Evolutionary conservation across 2,797 vertebrate genomes (phyloP).

Genomic region (Aselliscus stoliczkanus): DNA sequence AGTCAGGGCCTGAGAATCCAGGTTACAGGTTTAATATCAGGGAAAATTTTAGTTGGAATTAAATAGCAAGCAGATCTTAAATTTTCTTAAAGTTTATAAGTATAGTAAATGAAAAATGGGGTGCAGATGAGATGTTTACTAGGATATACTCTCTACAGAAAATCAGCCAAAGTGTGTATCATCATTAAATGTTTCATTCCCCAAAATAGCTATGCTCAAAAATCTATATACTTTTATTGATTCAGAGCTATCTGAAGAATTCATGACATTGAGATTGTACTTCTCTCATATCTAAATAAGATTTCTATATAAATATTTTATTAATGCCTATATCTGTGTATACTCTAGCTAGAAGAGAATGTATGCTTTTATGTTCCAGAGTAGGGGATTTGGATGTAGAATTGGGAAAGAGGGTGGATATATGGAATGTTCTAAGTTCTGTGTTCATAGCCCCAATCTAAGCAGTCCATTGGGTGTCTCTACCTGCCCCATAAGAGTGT

Average conservation of each 20-base stretch:
- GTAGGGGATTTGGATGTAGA: not conserved
- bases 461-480: not conserved
- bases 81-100: slow-evolving; percentile 49
- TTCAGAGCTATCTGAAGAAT: slow-evolving; percentile 44
- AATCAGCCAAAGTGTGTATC: slow-evolving; percentile 17
- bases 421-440: not conserved
- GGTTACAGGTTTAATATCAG: slow-evolving; percentile 40
- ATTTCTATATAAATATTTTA: slow-evolving; percentile 18
- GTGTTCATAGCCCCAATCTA: not conserved
- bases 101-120: slow-evolving; percentile 48
- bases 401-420: not conserved
- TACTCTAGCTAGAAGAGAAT: not conserved
- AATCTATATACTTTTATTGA: slow-evolving; percentile 36
- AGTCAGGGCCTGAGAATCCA: slow-evolving; percentile 5
- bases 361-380: not conserved
- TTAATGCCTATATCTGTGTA: not conserved
- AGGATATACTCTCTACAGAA: not conserved
- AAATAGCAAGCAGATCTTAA: slow-evolving; percentile 47
- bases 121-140: slow-evolving; percentile 9
- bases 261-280: not conserved
- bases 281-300: not conserved
- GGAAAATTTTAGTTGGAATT: slow-evolving; percentile 37
- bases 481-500: not conserved
- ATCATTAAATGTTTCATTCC: slow-evolving; percentile 36
- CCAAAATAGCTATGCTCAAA: slow-evolving; percentile 3